Evolutionary conservation across 2,797 vertebrate species (phyloP).

Genomic region (Phalanger gymnotis): DNA sequence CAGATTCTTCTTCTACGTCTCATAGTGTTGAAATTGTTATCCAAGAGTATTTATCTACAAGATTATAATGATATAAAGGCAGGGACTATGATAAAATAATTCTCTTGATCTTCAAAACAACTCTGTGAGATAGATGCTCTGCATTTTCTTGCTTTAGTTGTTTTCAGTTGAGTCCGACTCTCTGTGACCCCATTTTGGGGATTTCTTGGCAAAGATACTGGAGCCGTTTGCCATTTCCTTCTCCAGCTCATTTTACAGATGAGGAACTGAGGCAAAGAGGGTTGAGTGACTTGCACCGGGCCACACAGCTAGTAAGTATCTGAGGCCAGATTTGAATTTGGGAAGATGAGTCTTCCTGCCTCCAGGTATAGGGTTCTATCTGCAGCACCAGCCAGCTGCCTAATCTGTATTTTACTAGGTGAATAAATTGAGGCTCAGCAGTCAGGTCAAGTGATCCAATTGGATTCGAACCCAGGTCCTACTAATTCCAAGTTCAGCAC

Average conservation of each 20-base stretch:
- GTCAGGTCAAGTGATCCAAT: background rate
- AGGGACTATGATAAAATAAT: background rate
- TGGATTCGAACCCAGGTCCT: background rate
- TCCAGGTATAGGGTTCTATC: background rate
- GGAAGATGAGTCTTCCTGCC: background rate
- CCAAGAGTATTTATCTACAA: background rate
- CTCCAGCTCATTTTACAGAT: background rate
- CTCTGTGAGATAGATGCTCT: background rate
- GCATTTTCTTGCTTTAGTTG: background rate
- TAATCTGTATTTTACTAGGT: background rate
- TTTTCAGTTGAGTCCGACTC: background rate
- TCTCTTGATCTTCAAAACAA: background rate
- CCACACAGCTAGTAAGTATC: background rate
- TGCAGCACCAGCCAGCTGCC: background rate
- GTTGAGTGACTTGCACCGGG: background rate
- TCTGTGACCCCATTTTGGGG: background rate
- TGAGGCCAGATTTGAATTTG: background rate
- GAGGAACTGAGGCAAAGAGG: background rate
- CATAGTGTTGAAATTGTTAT: background rate
- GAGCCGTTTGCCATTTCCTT: background rate
- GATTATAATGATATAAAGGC: background rate
- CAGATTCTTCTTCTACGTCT: background rate
- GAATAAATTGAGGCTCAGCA: background rate
- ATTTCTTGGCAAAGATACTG: too few relatives aligned
- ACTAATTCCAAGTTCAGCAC: background rate